These are phyloP conservation scores for Torymus aiolomorphi DNA, from an alignment of 2,888 invertebrate species.

Conservation along the genomic window DNA sequence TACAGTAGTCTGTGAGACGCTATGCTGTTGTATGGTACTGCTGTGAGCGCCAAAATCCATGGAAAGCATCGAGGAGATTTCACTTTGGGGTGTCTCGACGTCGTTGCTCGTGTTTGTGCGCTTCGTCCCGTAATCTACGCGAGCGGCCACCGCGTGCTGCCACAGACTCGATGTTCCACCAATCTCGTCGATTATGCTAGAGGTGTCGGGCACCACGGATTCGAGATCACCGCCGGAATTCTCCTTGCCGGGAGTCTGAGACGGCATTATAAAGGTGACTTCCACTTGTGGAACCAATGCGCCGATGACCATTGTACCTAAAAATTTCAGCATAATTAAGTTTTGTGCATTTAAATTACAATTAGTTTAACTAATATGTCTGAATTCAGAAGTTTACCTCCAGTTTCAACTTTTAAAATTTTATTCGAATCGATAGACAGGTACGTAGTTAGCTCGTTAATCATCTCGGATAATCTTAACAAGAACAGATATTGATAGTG, in stretches of 20 bases:
- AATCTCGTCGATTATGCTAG: conserved; percentile 87
- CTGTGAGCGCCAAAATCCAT: conserved; percentile 65
- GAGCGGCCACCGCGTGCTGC: conserved; percentile 65
- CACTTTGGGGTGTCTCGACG: conserved; percentile 72
- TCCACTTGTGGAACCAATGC: conserved; percentile 91
- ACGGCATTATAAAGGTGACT: conserved; percentile 91
- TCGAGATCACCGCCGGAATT: conserved; percentile 90
- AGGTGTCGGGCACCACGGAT: conserved; percentile 90
- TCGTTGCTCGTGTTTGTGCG: conserved; percentile 72
- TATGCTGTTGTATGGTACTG: neutral
- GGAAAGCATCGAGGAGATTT: conserved; percentile 73
- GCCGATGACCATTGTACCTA: conserved; percentile 82
- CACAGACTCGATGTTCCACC: conserved; percentile 62
- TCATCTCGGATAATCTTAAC: conserved; percentile 87
- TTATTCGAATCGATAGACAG: conserved; percentile 86
- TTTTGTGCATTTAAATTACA: too few relatives aligned
- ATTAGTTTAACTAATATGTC: too few relatives aligned
- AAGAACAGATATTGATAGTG: conserved; percentile 95
- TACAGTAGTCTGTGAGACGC: conserved; percentile 66
- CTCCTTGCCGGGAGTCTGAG: conserved; percentile 89
- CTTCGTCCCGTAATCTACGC: conserved; percentile 68
- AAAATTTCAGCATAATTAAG: neutral
- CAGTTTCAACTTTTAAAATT: conserved; percentile 79
- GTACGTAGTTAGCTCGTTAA: conserved; percentile 88
- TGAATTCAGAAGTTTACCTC: conserved; percentile 62